A percentile compares a stretch with the other conserved stretches of the same genome.
Evolutionary conservation across 2,113 vertebrate species (phyloP).

Genomic region (Trogon melanurus): DNA sequence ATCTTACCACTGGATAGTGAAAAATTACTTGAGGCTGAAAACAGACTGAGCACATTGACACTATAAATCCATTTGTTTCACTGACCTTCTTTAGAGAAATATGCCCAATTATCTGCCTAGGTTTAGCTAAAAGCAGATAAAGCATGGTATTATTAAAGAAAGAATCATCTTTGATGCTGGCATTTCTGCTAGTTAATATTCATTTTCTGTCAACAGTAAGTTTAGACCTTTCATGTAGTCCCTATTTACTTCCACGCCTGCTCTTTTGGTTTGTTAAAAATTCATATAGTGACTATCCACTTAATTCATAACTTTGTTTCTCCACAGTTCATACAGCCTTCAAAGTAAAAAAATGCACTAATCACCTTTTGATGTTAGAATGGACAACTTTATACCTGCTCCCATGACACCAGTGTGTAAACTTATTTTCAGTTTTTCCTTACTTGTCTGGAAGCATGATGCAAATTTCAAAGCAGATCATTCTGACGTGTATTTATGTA

Average conservation of each 20-base stretch:
- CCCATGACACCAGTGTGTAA: neutral
- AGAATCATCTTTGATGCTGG: neutral
- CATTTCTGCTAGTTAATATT: neutral
- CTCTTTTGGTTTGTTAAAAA: neutral
- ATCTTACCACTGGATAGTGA: neutral
- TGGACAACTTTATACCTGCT: neutral
- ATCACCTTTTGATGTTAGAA: neutral
- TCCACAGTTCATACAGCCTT: neutral
- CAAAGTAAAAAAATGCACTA: neutral
- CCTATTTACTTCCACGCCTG: neutral
- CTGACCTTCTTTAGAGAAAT: neutral
- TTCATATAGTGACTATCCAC: neutral
- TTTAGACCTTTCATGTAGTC: neutral
- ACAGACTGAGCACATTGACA: neutral
- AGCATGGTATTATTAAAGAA: neutral
- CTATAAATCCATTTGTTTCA: neutral
- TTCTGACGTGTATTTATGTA: neutral
- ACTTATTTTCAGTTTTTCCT: neutral
- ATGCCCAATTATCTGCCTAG: neutral
- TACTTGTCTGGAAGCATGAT: neutral
- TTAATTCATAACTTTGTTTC: neutral
- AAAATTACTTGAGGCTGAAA: neutral
- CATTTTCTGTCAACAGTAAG: neutral
- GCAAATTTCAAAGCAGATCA: neutral
- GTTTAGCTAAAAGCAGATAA: neutral